Percentiles rank a stretch among this genome's conserved stretches.
Evolutionary conservation across 2,113 vertebrate species (phyloP).

Genomic region (Microcebus tavaratra): DNA sequence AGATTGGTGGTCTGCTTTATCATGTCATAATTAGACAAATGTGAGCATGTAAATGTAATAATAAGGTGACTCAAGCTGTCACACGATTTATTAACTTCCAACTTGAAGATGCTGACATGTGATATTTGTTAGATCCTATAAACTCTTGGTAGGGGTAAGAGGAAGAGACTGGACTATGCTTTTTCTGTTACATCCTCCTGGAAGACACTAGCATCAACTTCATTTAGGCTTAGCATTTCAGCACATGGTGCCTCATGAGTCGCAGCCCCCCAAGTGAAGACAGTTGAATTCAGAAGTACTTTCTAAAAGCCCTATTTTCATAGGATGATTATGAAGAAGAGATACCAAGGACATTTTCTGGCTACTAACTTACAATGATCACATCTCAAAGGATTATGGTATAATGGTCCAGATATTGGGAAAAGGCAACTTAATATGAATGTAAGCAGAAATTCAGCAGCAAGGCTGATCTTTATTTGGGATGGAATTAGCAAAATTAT

Average conservation of each 20-base stretch:
- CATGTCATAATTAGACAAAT: background rate
- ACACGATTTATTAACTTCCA: background rate
- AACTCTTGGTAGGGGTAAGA: background rate
- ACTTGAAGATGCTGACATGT: constrained; percentile 31
- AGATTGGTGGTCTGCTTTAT: background rate
- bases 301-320: background rate
- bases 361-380: background rate
- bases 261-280: background rate
- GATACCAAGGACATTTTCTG: background rate
- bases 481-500: constrained; percentile 27
- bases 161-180: background rate
- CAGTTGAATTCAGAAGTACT: background rate
- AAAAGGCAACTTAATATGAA: background rate
- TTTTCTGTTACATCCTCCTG: background rate
- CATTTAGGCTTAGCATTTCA: constrained; percentile 19
- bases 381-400: background rate
- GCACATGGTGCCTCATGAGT: background rate
- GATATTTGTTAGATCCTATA: constrained; percentile 8
- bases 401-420: background rate
- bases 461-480: background rate
- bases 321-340: background rate
- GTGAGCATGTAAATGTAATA: background rate
- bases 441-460: background rate
- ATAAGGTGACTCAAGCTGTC: background rate
- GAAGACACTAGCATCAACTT: background rate